Conservation (phyloP, 1,140 invertebrate species). For the Penaeus japonicus region DNA sequence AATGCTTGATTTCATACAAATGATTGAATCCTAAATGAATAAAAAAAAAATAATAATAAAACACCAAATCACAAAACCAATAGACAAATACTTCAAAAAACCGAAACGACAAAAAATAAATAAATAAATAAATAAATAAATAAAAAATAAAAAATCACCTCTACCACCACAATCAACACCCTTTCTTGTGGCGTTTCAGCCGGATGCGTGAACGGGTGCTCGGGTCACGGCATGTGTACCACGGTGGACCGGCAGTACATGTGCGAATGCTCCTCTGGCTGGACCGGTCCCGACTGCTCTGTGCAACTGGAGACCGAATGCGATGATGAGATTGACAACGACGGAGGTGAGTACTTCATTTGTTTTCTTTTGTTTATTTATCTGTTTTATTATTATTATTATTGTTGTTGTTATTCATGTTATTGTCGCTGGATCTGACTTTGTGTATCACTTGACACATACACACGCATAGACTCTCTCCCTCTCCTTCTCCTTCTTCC, state of each 20-base stretch:
- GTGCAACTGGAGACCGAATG: conserved; percentile 91
- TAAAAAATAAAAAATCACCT: neutral
- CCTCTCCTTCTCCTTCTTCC: neutral
- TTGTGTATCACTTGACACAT: no score
- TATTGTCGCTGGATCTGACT: no score
- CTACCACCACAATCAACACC: neutral
- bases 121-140: no score
- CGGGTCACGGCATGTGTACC: conserved; percentile 90
- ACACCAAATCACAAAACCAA: no score
- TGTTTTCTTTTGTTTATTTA: neutral
- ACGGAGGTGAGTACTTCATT: conserved; percentile 78
- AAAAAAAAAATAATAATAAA: no score
- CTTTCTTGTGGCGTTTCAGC: neutral
- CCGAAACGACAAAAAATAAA: no score
- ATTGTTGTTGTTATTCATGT: no score
- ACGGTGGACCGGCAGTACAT: conserved; percentile 81
- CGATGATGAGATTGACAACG: conserved; percentile 94
- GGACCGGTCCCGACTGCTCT: conserved; percentile 92
- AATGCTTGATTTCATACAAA: no score
- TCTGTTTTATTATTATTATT: no score
- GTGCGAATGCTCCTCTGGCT: conserved; percentile 88
- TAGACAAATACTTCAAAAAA: no score
- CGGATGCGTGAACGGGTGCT: conserved; percentile 70
- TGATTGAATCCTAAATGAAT: no score
- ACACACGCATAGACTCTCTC: neutral